Evolutionary conservation across 2,888 invertebrate genomes (phyloP).

Genomic region (Siphlonurus alternatus): DNA sequence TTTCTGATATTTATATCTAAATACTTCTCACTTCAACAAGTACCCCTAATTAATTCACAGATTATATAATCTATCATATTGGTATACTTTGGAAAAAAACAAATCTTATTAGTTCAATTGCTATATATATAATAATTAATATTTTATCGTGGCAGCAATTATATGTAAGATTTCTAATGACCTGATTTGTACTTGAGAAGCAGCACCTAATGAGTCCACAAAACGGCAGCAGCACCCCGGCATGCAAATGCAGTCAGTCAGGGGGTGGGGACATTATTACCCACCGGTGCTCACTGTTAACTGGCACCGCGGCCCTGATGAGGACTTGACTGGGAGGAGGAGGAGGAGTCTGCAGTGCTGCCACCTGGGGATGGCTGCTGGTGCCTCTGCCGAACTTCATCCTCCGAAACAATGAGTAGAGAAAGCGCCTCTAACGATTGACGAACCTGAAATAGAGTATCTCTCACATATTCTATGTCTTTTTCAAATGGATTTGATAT

Average conservation of each 20-base stretch:
- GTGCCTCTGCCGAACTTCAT: not conserved
- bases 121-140: too few species aligned
- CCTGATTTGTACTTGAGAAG: not conserved
- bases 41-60: too few species aligned
- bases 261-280: not conserved
- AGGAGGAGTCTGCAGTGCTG: not conserved
- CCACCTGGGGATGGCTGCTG: not conserved
- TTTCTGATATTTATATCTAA: too few species aligned
- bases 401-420: conserved; percentile 31
- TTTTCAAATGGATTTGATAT: conserved; percentile 1
- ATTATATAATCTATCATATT: too few species aligned
- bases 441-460: conserved; percentile 42
- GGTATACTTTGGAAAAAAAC: too few species aligned
- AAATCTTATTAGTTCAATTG: too few species aligned
- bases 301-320: not conserved
- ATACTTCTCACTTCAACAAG: too few species aligned
- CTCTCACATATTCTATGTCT: not conserved
- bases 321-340: not conserved
- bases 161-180: too few species aligned
- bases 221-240: not conserved
- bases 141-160: too few species aligned
- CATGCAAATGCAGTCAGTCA: not conserved
- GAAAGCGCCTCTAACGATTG: conserved; percentile 66
- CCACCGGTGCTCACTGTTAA: not conserved
- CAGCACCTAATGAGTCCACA: not conserved